Conservation (phyloP, 2,113 vertebrate species). For the Lynx canadensis region DNA sequence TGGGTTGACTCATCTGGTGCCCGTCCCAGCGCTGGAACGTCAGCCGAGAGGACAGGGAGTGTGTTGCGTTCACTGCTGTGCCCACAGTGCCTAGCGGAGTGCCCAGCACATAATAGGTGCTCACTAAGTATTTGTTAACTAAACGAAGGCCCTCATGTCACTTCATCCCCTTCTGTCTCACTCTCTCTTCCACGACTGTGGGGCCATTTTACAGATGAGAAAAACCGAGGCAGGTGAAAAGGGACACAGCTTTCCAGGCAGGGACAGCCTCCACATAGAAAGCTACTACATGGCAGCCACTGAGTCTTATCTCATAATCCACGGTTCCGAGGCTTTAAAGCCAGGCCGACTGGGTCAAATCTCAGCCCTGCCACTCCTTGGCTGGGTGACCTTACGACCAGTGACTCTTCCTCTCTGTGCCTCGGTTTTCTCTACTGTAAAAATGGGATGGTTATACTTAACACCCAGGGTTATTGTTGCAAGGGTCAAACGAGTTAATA, state of each 20-base stretch:
- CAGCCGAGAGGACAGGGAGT: background rate
- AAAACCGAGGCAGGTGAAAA: background rate
- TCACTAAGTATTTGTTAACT: background rate
- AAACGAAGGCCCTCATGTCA: background rate
- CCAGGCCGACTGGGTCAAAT: background rate
- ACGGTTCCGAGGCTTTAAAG: background rate
- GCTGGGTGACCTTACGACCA: background rate
- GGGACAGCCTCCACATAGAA: background rate
- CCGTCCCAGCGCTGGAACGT: background rate
- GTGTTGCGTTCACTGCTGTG: no score
- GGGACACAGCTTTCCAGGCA: background rate
- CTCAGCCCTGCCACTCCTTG: background rate
- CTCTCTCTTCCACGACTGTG: background rate
- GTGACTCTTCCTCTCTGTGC: background rate
- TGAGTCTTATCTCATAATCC: background rate
- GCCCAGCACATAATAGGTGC: background rate
- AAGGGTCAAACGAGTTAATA: background rate
- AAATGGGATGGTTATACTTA: background rate
- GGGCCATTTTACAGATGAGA: background rate
- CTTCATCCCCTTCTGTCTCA: background rate
- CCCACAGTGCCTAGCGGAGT: background rate
- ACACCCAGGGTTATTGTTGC: background rate
- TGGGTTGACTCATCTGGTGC: background rate
- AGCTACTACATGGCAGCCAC: accelerated
- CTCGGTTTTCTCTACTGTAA: background rate